Evolutionary conservation across 1,140 invertebrate species (phyloP).

Genomic region (Heliothis virescens): DNA sequence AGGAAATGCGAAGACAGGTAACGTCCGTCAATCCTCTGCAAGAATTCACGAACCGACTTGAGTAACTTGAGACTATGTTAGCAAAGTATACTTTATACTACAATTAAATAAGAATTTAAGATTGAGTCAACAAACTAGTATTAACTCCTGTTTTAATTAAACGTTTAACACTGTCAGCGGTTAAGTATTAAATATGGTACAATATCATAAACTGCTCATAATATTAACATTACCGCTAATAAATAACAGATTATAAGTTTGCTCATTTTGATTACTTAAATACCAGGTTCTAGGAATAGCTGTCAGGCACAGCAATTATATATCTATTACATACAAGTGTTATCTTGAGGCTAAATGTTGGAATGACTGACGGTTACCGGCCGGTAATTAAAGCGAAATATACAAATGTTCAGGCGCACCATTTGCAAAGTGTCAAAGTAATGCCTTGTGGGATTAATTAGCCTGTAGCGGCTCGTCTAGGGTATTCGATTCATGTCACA

Average conservation of each 20-base stretch:
- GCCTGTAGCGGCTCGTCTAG: background rate
- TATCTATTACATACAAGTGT: conserved; percentile 17
- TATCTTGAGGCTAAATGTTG: conserved; percentile 39
- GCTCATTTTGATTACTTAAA: conserved; percentile 18
- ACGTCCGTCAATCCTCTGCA: too few species aligned
- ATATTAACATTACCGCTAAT: conserved; percentile 25
- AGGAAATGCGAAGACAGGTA: too few species aligned
- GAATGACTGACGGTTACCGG: conserved; percentile 41
- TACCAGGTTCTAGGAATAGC: conserved; percentile 20
- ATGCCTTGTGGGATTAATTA: conserved; percentile 41
- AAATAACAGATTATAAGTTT: conserved; percentile 31
- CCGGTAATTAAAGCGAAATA: conserved; percentile 46
- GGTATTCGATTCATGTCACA: conserved; percentile 49
- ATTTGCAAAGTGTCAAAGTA: conserved; percentile 50
- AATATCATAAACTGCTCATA: conserved; percentile 31
- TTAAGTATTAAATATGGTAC: background rate
- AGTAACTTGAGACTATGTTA: background rate
- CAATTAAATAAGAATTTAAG: conserved; percentile 2
- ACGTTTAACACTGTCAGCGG: background rate
- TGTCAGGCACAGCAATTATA: conserved; percentile 22
- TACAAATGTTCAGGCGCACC: conserved; percentile 34
- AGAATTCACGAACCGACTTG: too few species aligned
- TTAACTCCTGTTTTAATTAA: conserved; percentile 3
- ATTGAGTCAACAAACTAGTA: conserved; percentile 12
- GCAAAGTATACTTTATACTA: background rate